A percentile compares a stretch with the other conserved stretches of the same genome.
These are phyloP conservation scores for Nephila pilipes DNA, from an alignment of 1,140 invertebrate species.

Conservation along the genomic window DNA sequence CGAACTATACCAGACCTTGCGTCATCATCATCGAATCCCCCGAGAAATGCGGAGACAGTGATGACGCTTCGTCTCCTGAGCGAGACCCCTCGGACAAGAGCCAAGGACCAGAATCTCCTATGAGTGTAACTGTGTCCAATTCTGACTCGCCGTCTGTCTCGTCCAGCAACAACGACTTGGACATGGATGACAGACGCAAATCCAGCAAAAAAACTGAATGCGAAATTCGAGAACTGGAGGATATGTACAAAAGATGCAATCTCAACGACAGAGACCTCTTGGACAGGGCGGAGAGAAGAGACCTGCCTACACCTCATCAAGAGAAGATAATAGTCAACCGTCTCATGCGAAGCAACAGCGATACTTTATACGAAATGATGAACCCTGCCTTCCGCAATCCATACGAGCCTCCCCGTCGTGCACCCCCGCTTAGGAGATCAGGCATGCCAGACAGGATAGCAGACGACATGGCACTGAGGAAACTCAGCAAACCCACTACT, in stretches of 20 bases:
- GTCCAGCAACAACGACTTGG: slow-evolving; percentile 25
- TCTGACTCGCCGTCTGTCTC: slow-evolving; percentile 31
- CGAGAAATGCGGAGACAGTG: background rate
- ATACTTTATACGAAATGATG: slow-evolving; percentile 8
- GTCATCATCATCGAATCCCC: slow-evolving; percentile 31
- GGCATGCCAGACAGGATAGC: slow-evolving; percentile 85
- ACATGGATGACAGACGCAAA: background rate
- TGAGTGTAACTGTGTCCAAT: slow-evolving; percentile 43
- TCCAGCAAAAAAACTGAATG: slow-evolving; percentile 86
- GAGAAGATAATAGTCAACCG: background rate
- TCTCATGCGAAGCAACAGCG: slow-evolving; percentile 56
- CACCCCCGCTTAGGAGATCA: slow-evolving; percentile 80
- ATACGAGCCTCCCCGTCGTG: slow-evolving; percentile 78
- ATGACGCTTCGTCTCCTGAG: background rate
- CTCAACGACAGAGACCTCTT: slow-evolving; percentile 90
- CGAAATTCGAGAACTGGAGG: slow-evolving; percentile 92
- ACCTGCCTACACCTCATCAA: slow-evolving; percentile 84
- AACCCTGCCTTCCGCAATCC: slow-evolving; percentile 30
- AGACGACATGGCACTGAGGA: slow-evolving; percentile 91
- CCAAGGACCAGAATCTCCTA: slow-evolving; percentile 37
- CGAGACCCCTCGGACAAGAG: slow-evolving; percentile 11
- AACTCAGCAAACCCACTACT: slow-evolving; percentile 82
- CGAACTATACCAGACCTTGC: slow-evolving; percentile 33
- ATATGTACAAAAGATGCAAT: slow-evolving; percentile 89
- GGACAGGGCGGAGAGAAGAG: slow-evolving; percentile 88